Base-by-base conservation (phyloP, 2,888 invertebrate species). In the Dryococelus australis region DNA sequence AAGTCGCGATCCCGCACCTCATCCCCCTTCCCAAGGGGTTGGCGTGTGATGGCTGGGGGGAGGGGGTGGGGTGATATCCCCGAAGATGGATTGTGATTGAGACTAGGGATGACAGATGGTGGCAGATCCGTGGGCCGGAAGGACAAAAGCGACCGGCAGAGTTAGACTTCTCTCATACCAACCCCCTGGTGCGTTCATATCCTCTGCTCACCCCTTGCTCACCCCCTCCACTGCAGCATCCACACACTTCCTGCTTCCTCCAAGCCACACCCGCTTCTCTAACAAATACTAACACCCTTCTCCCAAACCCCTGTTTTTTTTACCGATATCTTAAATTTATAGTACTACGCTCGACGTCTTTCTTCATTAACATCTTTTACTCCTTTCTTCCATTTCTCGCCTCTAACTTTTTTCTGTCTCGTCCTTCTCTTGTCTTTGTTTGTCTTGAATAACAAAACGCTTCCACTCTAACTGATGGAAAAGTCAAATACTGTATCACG, bases 331-430 rank as follows among this genome's bases (percentile, higher is more conserved):
- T 65, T 65, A 65, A 65, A 65, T 65, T 65, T 65, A 65, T 65
- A 10, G 65, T 65, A 8, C 65, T 65, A 65, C 65, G 65, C 65
- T 20, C 65, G 65, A 65, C 65, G 65, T 65, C 65, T 65, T 65
- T 65, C 65, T 65, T 65, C 65, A 65, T 65, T 65, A 65, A 65
- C 65, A 65, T 65, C 65, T 65, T 65, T 65, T 65, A 65, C 65
- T 65, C 65, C 65, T 65, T 65, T 65, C 65, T 65, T 65, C 65
- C 65, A 65, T 65, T 65, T 65, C 65, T 65, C 65, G 10, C 24
- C 65, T 65, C 16, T 65, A 65, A 65, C 24, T 65, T 65, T 65
- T 65, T 65, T 65, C 16, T 65, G 3, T n/a, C 16, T 6, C 65
- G 8, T n/a, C 65, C 65, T n/a, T 65, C 20, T n/a, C 65, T n/a